phyloP scores from a whole-genome alignment of 1,140 invertebrate species.

The Papilio machaon region DNA sequence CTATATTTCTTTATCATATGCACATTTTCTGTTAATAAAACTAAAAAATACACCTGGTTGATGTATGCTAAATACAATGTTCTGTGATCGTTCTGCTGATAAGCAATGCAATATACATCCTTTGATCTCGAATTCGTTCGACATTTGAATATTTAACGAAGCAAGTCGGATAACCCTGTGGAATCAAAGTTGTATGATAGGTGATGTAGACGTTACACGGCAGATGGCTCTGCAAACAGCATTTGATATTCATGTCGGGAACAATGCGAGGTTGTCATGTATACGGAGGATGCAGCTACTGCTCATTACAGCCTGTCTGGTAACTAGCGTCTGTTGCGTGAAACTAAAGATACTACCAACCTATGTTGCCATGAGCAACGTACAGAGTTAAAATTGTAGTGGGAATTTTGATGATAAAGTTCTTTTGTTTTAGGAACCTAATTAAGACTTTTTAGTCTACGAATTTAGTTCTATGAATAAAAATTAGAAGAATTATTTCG shows the following conservation, averaged over 20 bases:
- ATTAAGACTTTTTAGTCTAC: not conserved
- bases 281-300: conserved; percentile 35
- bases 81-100: not conserved
- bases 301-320: conserved; percentile 32
- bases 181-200: conserved; percentile 65
- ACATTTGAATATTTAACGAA: conserved; percentile 45
- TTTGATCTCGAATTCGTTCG: conserved; percentile 29
- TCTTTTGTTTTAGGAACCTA: not conserved
- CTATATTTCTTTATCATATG: not conserved
- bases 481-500: too few species aligned
- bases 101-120: conserved; percentile 10
- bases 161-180: conserved; percentile 54
- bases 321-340: conserved; percentile 14
- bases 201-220: conserved; percentile 46
- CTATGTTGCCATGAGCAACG: conserved; percentile 3
- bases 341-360: conserved; percentile 30
- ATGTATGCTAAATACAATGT: not conserved
- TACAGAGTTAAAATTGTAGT: not conserved
- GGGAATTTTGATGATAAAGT: not conserved
- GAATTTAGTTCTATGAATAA: too few species aligned
- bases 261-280: conserved; percentile 41
- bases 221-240: conserved; percentile 57
- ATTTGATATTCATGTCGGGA: conserved; percentile 62
- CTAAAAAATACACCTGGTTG: not conserved
- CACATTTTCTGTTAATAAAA: too few species aligned